phyloP scores from a whole-genome alignment of 2,888 invertebrate genomes.

The Crossocerus cetratus region DNA sequence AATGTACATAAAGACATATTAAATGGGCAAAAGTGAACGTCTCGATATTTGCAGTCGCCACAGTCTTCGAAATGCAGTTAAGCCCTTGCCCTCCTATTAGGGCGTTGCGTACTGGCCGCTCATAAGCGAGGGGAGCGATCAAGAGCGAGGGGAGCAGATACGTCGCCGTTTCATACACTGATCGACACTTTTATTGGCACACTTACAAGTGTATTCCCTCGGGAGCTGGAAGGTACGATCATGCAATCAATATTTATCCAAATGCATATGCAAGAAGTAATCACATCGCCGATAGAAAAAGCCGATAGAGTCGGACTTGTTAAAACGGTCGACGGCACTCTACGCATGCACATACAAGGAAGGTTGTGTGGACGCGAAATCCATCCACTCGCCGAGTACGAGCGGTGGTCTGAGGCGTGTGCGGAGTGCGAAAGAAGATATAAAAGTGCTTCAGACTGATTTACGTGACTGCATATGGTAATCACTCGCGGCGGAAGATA shows the following conservation, averaged over 20 bases:
- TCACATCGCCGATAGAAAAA: constrained; percentile 43
- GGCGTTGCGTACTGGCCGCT: too few relatives aligned
- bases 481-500: constrained; percentile 31
- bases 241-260: too few relatives aligned
- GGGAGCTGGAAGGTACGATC: too few relatives aligned
- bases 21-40: background rate
- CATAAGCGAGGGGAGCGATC: too few relatives aligned
- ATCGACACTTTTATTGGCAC: too few relatives aligned
- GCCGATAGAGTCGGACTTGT: constrained; percentile 35
- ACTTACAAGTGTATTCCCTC: too few relatives aligned
- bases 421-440: constrained; percentile 22
- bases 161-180: too few relatives aligned
- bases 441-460: constrained; percentile 34
- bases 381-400: constrained; percentile 4
- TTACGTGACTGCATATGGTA: constrained; percentile 52
- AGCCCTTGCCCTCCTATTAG: too few relatives aligned
- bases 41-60: too few relatives aligned
- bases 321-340: constrained; percentile 42
- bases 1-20: constrained; percentile 6
- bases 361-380: constrained; percentile 8
- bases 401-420: constrained; percentile 19
- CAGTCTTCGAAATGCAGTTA: too few relatives aligned
- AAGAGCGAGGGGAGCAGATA: too few relatives aligned
- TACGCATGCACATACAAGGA: constrained; percentile 5
- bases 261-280: constrained; percentile 37